Evolutionary conservation across 2,797 vertebrate genomes (phyloP), one percentile per base, ranked within the genome.

Genomic region (Danio tinwini): DNA sequence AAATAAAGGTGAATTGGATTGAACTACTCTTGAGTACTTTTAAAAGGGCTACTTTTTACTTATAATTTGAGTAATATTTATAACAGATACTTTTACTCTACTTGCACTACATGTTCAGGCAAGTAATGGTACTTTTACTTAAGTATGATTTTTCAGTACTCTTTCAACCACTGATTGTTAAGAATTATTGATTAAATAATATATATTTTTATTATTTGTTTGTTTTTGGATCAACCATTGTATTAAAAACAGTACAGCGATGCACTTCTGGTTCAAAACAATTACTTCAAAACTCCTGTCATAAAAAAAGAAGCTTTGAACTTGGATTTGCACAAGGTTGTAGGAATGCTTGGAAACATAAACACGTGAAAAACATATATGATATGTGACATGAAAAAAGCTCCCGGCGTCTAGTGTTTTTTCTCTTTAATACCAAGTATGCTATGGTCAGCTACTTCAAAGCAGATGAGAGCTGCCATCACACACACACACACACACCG

Each of bases 381-480:
- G 44, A 49, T 29, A 16, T 63, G 9, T 68, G 44, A 49, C 42
- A 19, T 49, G n/a, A 29, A 47, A 37, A 69, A 69, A 49, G 12
- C 53, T 50, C 37, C 40, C 63, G 40, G 19, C 17, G 4, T 7
- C 17, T 14, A 47, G 52, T 58, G 63, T 55, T 65, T 74, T 65
- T 56, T 40, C 52, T 68, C 39, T 40, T 58, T 68, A 68, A 77
- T 47, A 56, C 17, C 52, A 12, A 21, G 16, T 29, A 3, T 79
- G 50, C 42, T 55, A 55, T 73, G 59, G 77, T 80, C 77, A 80
- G 69, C 49, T 80, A 63, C 69, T 80, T 80, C 40, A 73, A 73
- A 80, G 59, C 40, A 55, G 40, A 55, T 53, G 50, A 56, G 21
- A 80, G 49, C 59, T 55, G 37, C 76, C 40, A 44, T 17, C 81